Conservation (phyloP, 2,113 vertebrate genomes). For the Todiramphus chloris region DNA sequence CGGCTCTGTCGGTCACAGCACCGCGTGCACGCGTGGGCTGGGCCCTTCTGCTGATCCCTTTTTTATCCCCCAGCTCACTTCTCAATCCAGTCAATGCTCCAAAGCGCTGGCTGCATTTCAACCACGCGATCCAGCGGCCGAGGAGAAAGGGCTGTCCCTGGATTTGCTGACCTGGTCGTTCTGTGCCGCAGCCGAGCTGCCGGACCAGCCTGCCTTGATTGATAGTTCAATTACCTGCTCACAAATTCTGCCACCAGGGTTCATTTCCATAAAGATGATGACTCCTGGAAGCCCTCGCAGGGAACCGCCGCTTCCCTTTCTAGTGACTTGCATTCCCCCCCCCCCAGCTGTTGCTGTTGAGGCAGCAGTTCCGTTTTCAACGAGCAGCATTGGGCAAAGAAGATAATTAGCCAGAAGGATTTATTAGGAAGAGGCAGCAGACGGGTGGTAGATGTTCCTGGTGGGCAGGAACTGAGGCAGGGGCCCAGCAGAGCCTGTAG, state of each 20-base stretch:
- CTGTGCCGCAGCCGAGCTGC: fast-evolving
- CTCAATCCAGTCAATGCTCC: too few species aligned
- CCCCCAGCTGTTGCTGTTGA: too few species aligned
- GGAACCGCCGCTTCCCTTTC: neutral
- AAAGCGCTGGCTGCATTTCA: fast-evolving
- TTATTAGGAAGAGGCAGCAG: too few species aligned
- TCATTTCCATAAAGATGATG: fast-evolving
- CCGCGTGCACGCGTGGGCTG: fast-evolving
- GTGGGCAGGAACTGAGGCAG: too few species aligned
- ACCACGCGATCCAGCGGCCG: fast-evolving
- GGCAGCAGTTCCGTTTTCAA: too few species aligned
- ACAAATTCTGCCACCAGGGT: neutral
- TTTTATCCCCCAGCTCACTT: too few species aligned
- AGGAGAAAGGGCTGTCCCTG: fast-evolving
- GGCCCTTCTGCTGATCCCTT: neutral
- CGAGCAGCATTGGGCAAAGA: too few species aligned
- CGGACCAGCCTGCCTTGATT: neutral
- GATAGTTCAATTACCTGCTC: neutral
- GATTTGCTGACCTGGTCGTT: neutral
- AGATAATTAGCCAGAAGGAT: too few species aligned
- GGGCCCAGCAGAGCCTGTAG: too few species aligned
- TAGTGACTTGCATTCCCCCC: neutral
- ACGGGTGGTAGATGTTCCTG: too few species aligned
- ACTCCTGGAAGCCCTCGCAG: neutral
- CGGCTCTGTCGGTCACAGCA: fast-evolving